These are phyloP conservation scores for Tamias sibiricus DNA, from an alignment of 2,113 vertebrate genomes.

Conservation along the genomic window DNA sequence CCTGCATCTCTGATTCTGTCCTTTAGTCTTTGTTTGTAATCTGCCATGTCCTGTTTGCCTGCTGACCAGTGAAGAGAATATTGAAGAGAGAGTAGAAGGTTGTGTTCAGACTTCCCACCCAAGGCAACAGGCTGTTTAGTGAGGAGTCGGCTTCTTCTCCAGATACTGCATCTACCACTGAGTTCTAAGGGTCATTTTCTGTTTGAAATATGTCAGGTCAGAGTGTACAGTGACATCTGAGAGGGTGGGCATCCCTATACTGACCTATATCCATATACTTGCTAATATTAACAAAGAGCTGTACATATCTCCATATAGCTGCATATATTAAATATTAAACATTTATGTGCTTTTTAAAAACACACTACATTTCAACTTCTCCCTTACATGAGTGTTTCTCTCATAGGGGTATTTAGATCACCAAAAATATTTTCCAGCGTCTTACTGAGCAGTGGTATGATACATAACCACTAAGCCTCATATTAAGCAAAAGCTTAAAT, in stretches of 20 bases:
- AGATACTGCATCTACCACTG: background rate
- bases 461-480: constrained; percentile 58
- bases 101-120: background rate
- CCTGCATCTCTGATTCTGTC: background rate
- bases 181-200: background rate
- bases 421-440: constrained; percentile 60
- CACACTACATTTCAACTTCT: background rate
- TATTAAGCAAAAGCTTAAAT: constrained; percentile 69
- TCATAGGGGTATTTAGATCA: background rate
- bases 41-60: background rate
- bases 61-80: background rate
- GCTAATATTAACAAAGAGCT: background rate
- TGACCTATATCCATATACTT: background rate
- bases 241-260: background rate
- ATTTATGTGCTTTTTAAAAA: background rate
- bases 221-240: background rate
- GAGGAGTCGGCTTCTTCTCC: background rate
- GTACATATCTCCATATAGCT: background rate
- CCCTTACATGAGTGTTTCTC: background rate
- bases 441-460: constrained; percentile 40
- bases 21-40: background rate
- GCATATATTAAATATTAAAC: background rate
- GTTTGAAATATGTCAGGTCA: background rate
- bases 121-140: background rate
- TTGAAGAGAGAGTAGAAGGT: background rate